These are phyloP conservation scores for Polyergus mexicanus DNA, from an alignment of 1,140 invertebrate genomes.

Conservation along the genomic window DNA sequence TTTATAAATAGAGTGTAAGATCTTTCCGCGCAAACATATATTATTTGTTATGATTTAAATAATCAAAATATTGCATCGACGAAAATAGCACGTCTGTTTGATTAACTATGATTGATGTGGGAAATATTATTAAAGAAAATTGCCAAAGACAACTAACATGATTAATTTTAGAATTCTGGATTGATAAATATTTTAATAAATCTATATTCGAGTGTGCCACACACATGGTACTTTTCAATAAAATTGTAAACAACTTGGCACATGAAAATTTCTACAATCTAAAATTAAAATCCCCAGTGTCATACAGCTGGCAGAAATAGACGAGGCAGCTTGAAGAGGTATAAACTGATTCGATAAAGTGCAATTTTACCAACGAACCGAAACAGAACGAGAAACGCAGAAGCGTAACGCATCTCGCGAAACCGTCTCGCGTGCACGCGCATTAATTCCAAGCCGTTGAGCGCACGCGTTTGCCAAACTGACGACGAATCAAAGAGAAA, in stretches of 20 bases:
- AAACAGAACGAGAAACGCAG: neutral
- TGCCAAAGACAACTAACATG: neutral
- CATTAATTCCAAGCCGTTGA: constrained; percentile 29
- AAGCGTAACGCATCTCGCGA: neutral
- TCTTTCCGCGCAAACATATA: neutral
- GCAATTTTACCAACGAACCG: constrained; percentile 20
- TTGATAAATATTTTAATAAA: constrained; percentile 14
- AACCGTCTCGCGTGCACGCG: neutral
- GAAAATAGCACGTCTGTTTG: neutral
- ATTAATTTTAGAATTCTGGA: neutral
- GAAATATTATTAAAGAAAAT: neutral
- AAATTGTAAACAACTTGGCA: neutral
- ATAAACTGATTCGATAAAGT: constrained; percentile 13
- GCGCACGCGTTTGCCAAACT: constrained; percentile 11
- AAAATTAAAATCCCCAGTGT: constrained; percentile 25
- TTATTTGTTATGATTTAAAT: neutral
- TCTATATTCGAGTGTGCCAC: neutral
- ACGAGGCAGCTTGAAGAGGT: neutral
- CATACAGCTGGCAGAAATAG: neutral
- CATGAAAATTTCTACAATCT: neutral
- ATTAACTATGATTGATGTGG: neutral
- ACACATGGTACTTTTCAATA: neutral
- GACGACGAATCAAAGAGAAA: constrained; percentile 52
- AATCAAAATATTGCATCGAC: neutral
- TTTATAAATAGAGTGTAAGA: neutral